Evolutionary conservation across 2,888 invertebrate species (phyloP).

Genomic region (Hemistola chrysoprasaria): DNA sequence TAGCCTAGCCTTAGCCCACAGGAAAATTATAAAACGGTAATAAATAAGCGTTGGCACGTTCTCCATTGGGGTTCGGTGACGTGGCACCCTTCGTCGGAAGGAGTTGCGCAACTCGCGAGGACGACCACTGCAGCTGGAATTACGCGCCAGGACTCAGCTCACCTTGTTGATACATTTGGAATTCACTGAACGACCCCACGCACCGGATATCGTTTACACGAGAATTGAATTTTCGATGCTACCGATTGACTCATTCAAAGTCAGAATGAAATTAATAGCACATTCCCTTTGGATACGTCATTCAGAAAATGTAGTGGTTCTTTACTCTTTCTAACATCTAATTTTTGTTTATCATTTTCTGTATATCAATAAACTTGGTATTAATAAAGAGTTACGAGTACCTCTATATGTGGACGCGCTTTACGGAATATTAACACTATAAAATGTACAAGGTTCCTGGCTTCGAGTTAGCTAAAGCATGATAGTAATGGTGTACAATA

Average conservation of each 20-base stretch:
- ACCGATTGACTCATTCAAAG: not conserved
- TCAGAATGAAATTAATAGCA: constrained; percentile 5
- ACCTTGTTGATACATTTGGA: constrained; percentile 31
- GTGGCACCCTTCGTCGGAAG: constrained; percentile 47
- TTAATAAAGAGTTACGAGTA: too few relatives aligned
- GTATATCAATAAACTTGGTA: too few relatives aligned
- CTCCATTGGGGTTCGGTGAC: constrained; percentile 53
- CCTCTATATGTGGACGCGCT: too few relatives aligned
- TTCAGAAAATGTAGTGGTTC: too few relatives aligned
- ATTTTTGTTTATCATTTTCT: too few relatives aligned
- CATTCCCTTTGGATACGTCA: too few relatives aligned
- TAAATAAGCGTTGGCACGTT: constrained; percentile 64
- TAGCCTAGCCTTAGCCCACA: constrained; percentile 40
- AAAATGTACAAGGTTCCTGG: constrained; percentile 13
- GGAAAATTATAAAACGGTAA: constrained; percentile 65
- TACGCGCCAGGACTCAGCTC: constrained; percentile 37
- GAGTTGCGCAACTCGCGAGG: constrained; percentile 60
- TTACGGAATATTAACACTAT: too few relatives aligned
- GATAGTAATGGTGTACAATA: constrained; percentile 17
- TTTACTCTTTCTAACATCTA: too few relatives aligned
- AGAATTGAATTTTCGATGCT: constrained; percentile 20
- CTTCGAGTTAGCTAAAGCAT: constrained; percentile 17
- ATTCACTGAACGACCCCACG: constrained; percentile 27
- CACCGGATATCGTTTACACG: constrained; percentile 32
- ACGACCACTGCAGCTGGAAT: constrained; percentile 40